Evolutionary conservation across 1,140 invertebrate genomes (phyloP), one percentile per base, ranked within the genome.

Genomic region (Hydropsyche tenuis): DNA sequence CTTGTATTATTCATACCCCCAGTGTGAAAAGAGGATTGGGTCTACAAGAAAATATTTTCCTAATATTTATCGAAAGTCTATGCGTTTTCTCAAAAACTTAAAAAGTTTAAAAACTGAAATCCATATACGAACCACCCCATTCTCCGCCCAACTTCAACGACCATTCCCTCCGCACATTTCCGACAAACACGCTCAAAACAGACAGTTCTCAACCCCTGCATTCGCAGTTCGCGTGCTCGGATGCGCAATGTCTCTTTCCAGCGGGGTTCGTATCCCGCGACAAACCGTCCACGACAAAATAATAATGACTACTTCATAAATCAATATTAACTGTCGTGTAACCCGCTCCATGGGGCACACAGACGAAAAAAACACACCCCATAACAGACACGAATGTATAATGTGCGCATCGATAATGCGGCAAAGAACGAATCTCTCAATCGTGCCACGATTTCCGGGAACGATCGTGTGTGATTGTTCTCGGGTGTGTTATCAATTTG

Each of bases 301-400:
- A 65, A 65, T 65, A 65, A 37, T 37, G 30, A 65, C 63, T 65
- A 43, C 63, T 65, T 25, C 37, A 65, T 65, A 65, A 65, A 65
- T 65, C 63, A 65, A 65, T 65, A 65, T 65, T 65, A 65, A 65
- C 63, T 65, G 27, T 65, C 63, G 63, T 65, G 63, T 65, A 43
- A 65, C 25, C 63, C 27, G 12, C 63, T 65, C 20, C 63, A 37
- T 37, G 3, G 30, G 9, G 30, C 30, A 37, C 30, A 37, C 30
- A 37, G 3, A 37, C 30, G 30, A 27, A 16, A 51, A 51, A 51
- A 16, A 65, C 22, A 27, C 37, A 6, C 7, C 27, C 27, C 27
- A 65, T 27, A 27, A 37, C 6, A n/a, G 63, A 27, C 14, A 14
- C 25, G 25, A 65, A 65, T 37, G 30, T 9, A 37, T 37, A 37